Percentiles rank a stretch among this genome's conserved stretches.
Conservation (phyloP, 2,888 invertebrate species). For the Hemithea aestivaria region DNA sequence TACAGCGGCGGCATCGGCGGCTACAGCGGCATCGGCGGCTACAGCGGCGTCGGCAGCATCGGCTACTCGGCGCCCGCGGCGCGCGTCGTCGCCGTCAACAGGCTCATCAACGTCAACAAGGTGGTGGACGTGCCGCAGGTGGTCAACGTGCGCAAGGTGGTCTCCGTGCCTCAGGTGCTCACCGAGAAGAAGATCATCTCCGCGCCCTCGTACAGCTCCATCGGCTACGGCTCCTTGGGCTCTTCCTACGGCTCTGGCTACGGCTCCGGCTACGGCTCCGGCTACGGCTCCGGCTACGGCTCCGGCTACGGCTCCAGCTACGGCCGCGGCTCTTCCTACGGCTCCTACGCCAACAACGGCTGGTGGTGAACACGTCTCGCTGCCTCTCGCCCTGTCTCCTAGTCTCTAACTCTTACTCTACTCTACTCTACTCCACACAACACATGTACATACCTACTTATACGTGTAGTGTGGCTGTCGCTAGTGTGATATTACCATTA, state of each 20-base stretch:
- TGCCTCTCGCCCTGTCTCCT: background rate
- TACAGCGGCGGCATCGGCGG: conserved; percentile 6
- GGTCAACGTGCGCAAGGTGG: conserved; percentile 29
- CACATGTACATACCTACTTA: too few species aligned
- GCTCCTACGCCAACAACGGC: conserved; percentile 20
- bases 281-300: conserved; percentile 20
- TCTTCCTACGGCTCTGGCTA: conserved; percentile 26
- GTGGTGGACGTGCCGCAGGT: conserved; percentile 40
- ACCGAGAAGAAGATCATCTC: conserved; percentile 21
- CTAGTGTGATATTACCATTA: background rate
- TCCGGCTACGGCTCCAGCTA: conserved; percentile 15
- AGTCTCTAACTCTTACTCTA: too few species aligned
- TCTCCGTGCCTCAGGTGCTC: conserved; percentile 25
- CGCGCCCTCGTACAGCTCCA: conserved; percentile 8
- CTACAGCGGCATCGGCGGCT: conserved; percentile 24
- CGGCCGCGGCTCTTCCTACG: conserved; percentile 8
- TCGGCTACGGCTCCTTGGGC: conserved; percentile 9
- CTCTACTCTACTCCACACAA: too few species aligned
- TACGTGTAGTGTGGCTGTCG: too few species aligned
- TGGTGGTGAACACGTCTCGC: conserved; percentile 24
- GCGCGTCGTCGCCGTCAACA: conserved; percentile 40
- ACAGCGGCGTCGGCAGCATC: conserved; percentile 7
- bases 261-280: conserved; percentile 6
- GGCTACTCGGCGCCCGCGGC: conserved; percentile 31
- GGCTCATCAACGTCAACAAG: conserved; percentile 42